Percentiles rank a stretch among this genome's conserved stretches.
phyloP scores from a whole-genome alignment of 1,140 invertebrate species.

The Pteromalus puparum region DNA sequence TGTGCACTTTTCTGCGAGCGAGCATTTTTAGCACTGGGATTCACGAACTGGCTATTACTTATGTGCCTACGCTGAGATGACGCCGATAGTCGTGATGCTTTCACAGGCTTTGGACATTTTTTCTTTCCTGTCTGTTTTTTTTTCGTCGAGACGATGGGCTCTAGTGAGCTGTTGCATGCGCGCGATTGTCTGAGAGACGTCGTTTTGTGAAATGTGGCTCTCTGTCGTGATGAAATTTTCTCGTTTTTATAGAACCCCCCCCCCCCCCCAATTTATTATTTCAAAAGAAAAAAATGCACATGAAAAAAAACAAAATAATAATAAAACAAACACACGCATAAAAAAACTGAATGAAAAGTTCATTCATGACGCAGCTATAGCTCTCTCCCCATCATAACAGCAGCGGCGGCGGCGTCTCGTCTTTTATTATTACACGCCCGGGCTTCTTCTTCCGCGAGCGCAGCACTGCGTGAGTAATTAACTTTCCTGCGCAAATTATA shows the following conservation, averaged over 20 bases:
- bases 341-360: slow-evolving; percentile 12
- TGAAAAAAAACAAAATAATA: too few relatives aligned
- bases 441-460: slow-evolving; percentile 41
- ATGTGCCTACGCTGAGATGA: background rate
- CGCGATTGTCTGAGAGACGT: too few relatives aligned
- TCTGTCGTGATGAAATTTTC: too few relatives aligned
- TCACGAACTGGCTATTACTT: background rate
- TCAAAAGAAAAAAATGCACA: too few relatives aligned
- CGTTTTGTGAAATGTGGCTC: too few relatives aligned
- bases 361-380: background rate
- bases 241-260: too few relatives aligned
- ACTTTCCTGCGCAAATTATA: slow-evolving; percentile 58
- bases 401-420: background rate
- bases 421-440: slow-evolving; percentile 22
- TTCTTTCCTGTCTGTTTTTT: too few relatives aligned
- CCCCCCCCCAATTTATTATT: too few relatives aligned
- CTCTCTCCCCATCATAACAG: too few relatives aligned
- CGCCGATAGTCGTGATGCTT: background rate
- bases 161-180: too few relatives aligned
- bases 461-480: slow-evolving; percentile 58
- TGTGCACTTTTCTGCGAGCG: background rate
- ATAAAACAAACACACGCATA: background rate
- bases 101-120: background rate
- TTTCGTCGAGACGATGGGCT: too few relatives aligned
- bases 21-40: slow-evolving; percentile 8